Evolutionary conservation across 2,888 invertebrate genomes (phyloP), one percentile per base, ranked within the genome.

Genomic region (Griposia aprilina): DNA sequence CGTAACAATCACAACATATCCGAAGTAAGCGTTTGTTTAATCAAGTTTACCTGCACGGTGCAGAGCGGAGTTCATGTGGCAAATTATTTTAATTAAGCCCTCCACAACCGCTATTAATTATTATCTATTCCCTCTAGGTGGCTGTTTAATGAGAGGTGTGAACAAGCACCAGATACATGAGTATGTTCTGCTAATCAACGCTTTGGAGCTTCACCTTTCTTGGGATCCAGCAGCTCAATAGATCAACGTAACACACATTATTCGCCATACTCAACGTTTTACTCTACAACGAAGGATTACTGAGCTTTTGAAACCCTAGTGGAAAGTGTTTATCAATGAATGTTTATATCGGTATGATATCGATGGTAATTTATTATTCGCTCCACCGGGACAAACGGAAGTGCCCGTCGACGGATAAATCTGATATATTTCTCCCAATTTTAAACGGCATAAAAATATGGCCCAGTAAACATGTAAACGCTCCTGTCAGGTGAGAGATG

Each of bases 401-500:
- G 83, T 80, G 79, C 70, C 81, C 74, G 85, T 86, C 85, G 72
- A 79, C 83, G 84, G 81, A 85, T 85, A 88, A 89, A 88, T 85
- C 85, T 82, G 87, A 78, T 80, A 80, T 85, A 78, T 85, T 80
- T 80, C 73, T 69, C 81, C 85, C 84, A 86, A 87, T 78, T 89
- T n/a, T 89, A 89, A 90, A 83, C 85, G 88, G 86, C 85, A 90
- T 90, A 90, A 91, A 92, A 91, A 91, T 91, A 91, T 90, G 79
- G 80, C 77, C 83, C 90, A 90, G 90, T 92, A 93, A 93, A 93
- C 87, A 91, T 90, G 89, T 90, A 91, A 91, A 87, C 91, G 83
- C 80, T 88, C 83, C 83, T 88, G 92, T 91, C 94, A 94, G 95
- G 93, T 93, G 89, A 88, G 91, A 93, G 94, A 95, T 94, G 93